Percentiles rank a stretch among this genome's conserved stretches.
These are phyloP conservation scores for Thryonomys swinderianus DNA, from an alignment of 2,113 vertebrate species.

Conservation along the genomic window DNA sequence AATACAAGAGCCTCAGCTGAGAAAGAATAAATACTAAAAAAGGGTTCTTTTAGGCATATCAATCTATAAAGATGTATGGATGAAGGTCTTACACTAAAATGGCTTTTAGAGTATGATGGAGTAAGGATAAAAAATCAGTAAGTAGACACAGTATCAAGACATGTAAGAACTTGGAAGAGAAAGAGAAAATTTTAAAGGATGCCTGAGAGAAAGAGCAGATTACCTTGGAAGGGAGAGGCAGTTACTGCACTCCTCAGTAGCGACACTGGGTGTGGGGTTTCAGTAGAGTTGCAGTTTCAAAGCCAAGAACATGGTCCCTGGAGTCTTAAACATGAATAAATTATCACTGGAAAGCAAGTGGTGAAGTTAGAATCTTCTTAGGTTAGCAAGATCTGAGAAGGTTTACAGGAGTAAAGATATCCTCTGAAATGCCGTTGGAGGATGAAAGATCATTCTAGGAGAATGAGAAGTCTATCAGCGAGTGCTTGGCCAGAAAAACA, in stretches of 20 bases:
- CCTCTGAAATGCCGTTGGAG: background rate
- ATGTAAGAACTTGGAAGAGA: conserved; percentile 28
- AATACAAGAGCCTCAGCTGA: background rate
- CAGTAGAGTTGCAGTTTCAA: background rate
- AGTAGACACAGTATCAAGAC: background rate
- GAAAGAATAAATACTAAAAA: background rate
- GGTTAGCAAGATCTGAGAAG: background rate
- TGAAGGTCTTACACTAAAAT: background rate
- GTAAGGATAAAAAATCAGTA: background rate
- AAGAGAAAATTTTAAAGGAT: background rate
- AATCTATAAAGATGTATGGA: background rate
- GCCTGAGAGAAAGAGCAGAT: background rate
- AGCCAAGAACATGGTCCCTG: background rate
- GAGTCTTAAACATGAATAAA: conserved; percentile 44
- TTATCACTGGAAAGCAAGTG: background rate
- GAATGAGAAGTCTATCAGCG: background rate
- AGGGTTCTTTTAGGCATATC: background rate
- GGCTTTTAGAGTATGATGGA: background rate
- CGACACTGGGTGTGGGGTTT: background rate
- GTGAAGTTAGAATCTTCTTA: background rate
- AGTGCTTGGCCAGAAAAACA: background rate
- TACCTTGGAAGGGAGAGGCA: background rate
- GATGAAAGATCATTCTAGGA: background rate
- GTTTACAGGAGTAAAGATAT: background rate
- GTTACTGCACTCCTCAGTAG: background rate